Percentiles rank a stretch among this genome's conserved stretches.
Evolutionary conservation across 35 echinoderm and acorn worm genomes (phyloP).

Genomic region (Apostichopus parvimensis): DNA sequence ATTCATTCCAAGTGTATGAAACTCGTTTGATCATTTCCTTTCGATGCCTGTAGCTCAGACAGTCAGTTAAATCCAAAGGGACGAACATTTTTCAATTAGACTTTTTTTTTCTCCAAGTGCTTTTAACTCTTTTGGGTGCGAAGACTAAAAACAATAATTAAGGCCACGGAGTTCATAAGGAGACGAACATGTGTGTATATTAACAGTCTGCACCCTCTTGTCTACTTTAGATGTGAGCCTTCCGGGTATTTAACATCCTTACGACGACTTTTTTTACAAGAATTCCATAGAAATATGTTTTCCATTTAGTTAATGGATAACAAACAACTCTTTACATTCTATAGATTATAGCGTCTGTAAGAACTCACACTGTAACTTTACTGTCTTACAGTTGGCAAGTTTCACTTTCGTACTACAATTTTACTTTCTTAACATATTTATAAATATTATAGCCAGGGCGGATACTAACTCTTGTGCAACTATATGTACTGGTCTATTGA

Average conservation of each 20-base stretch:
- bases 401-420: too few species aligned
- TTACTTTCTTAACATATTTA: too few species aligned
- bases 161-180: slow-evolving; percentile 17
- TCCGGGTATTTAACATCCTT: neutral
- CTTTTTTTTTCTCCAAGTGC: slow-evolving; percentile 24
- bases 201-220: neutral
- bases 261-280: neutral
- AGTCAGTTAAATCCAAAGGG: slow-evolving; percentile 38
- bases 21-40: slow-evolving; percentile 38
- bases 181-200: slow-evolving; percentile 18
- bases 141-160: slow-evolving; percentile 43
- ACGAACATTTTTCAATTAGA: slow-evolving; percentile 61
- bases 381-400: too few species aligned
- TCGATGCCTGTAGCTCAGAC: slow-evolving; percentile 28
- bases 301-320: slow-evolving; percentile 14
- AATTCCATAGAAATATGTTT: neutral
- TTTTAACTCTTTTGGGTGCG: slow-evolving; percentile 27
- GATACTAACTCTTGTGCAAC: too few species aligned
- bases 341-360: neutral
- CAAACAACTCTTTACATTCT: neutral
- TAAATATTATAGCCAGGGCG: too few species aligned
- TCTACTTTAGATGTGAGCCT: slow-evolving; percentile 22
- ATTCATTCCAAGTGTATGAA: slow-evolving; percentile 15
- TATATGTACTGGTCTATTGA: too few species aligned
- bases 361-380: neutral